Base-by-base conservation (phyloP, 2,888 invertebrate genomes). In the Volucella inanis region DNA sequence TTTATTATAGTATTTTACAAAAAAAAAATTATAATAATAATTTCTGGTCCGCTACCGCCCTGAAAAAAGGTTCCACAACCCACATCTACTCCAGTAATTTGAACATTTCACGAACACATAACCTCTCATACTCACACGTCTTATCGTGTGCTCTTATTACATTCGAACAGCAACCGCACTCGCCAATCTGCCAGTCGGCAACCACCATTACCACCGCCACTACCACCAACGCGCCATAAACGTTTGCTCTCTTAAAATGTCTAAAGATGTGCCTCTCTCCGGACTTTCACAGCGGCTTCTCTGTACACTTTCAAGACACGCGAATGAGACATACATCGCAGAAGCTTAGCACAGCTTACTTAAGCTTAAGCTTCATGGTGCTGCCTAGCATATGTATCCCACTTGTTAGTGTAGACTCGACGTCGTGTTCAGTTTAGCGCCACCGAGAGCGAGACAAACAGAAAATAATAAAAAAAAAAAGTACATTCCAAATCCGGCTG, bases 381-480 rank as follows among this genome's bases (percentile, higher is more conserved):
- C 31, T 80, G 38, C 22, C 38, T 49, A n/a, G n/a, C n/a, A n/a
- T n/a, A 3, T 64, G 31, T 18, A 62, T 62, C 75, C 55, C 75
- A 22, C 54, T 15, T 39, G 12, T 38, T 22, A 70, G 41, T 47
- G 50, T 61, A 54, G 52, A 72, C 59, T 74, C 31, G 52, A 61
- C 79, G 65, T 61, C 59, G 61, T 31, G 31, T 68, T 61, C 82
- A 68, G 62, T 74, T 68, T 57, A 81, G 64, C 78, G 72, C 71
- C 71, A 65, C 61, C 52, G 31, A 75, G 80, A 84, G 80, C 70
- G 84, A 80, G 80, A 76, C 80, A 80, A 39, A 71, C 75, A 75
- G 47, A 76, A 49, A 65, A 67, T 31, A 31, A 31, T 31, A 31
- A 31, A 31, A 31, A 6, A 31, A 22, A 18, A 18, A 18, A 1